Base-by-base conservation (phyloP, 2,113 vertebrate species). In the Ginglymostoma cirratum region DNA sequence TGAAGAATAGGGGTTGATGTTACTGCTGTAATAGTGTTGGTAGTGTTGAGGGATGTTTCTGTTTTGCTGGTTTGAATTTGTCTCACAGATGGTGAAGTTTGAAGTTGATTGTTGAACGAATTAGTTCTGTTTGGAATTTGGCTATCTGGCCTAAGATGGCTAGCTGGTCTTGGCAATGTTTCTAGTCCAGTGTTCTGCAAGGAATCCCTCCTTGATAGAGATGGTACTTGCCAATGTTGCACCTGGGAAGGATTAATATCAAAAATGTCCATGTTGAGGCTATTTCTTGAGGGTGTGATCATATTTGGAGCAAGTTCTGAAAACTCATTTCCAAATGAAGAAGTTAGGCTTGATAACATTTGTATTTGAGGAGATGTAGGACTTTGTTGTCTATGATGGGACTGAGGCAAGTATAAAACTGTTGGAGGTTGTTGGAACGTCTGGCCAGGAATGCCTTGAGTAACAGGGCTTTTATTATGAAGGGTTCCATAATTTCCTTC, bases 1-100 rank as follows among this genome's bases (percentile, higher is more conserved):
- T 99, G 98, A 34, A 99, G 98, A 97, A 99, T 99, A 83, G 99
- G 99, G 1, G 99, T 98, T 0, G 99, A 98, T 0, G 99, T 99
- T 80, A 99, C 99, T 0, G 99, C 98, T 0, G 99, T 99, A 97
- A 99, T 98, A 0, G 99, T 99, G 97, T 99, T 99, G 0, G 99
- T 98, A 3, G 98, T 97, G 0, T 98, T 97, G 96, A 99, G 96
- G 4, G 98, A 97, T 34, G 98, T 95, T 80, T 99, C 99, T 0
- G 98, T 96, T 96, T 99, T 99, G 65, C 97, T 96, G 0, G 98
- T 96, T 96, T 98, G 97, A 21, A 97, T 95, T 2, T 98, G 98
- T 78, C 98, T 97, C 76, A 98, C 97, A 21, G 97, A 97, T 23
- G 97, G 97, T 55, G 98, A 98, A 6, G 98, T 98, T 95, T 97